phyloP scores from a whole-genome alignment of 2,888 invertebrate species.

The Ganaspis brasiliensis region DNA sequence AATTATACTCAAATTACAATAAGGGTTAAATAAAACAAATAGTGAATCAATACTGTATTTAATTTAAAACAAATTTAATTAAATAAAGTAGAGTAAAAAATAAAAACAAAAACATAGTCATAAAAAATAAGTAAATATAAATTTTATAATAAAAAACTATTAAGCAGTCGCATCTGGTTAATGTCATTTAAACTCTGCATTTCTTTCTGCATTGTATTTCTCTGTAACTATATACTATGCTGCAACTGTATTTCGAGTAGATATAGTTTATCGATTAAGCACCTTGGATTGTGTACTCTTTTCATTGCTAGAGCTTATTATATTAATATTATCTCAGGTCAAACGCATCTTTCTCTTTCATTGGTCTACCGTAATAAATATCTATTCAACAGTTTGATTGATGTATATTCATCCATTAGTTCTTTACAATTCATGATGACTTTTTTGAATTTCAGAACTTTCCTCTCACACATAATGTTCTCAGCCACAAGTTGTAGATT shows the following conservation, averaged over 20 bases:
- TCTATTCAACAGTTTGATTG: constrained; percentile 17
- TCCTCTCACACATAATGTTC: background rate
- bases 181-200: no score
- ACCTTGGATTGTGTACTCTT: constrained; percentile 9
- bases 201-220: background rate
- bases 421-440: constrained; percentile 11
- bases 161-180: no score
- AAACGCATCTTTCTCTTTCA: constrained; percentile 10
- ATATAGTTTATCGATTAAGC: background rate
- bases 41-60: no score
- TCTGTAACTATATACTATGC: background rate
- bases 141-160: no score
- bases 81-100: no score
- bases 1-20: no score
- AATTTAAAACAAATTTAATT: no score
- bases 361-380: constrained; percentile 3
- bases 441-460: constrained; percentile 4
- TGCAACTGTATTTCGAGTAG: background rate
- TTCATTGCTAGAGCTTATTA: background rate
- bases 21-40: no score
- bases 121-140: no score
- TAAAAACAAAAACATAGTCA: no score
- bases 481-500: background rate
- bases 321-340: background rate
- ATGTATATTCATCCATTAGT: constrained; percentile 11